Conservation (phyloP, 2,888 invertebrate species). For the Drosophila neotestacea region DNA sequence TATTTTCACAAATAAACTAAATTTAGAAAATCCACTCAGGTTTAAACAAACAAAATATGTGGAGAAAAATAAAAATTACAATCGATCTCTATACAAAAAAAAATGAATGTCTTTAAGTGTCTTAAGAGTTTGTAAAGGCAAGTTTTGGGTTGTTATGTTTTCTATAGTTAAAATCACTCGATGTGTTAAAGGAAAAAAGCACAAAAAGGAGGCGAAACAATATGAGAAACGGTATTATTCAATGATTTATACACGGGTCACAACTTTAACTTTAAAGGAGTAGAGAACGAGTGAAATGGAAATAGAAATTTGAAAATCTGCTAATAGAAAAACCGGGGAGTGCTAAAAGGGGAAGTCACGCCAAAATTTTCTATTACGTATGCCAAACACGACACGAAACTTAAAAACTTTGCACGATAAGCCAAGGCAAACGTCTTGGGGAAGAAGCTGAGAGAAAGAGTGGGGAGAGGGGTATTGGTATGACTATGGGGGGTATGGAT, state of each 20-base stretch:
- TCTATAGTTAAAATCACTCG: background rate
- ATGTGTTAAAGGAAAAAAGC: background rate
- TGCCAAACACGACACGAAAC: conserved; percentile 79
- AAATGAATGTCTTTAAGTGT: background rate
- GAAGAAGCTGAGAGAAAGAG: background rate
- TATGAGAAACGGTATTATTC: conserved; percentile 7
- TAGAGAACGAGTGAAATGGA: conserved; percentile 26
- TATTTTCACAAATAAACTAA: too few relatives aligned
- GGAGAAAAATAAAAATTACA: background rate
- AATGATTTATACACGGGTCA: conserved; percentile 50
- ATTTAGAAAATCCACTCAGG: too few relatives aligned
- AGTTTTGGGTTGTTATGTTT: background rate
- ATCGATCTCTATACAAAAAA: background rate
- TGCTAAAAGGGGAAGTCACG: conserved; percentile 40
- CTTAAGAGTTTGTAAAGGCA: background rate
- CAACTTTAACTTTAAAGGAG: conserved; percentile 20
- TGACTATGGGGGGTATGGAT: conserved; percentile 23
- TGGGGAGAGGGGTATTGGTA: background rate
- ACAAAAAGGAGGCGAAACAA: background rate
- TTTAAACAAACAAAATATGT: too few relatives aligned
- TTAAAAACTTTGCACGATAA: conserved; percentile 82
- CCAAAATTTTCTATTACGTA: conserved; percentile 71
- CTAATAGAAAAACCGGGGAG: conserved; percentile 57
- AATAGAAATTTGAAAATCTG: conserved; percentile 69
- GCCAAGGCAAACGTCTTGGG: conserved; percentile 42